Conservation (phyloP, 2,888 invertebrate species). For the Lobophora halterata region DNA sequence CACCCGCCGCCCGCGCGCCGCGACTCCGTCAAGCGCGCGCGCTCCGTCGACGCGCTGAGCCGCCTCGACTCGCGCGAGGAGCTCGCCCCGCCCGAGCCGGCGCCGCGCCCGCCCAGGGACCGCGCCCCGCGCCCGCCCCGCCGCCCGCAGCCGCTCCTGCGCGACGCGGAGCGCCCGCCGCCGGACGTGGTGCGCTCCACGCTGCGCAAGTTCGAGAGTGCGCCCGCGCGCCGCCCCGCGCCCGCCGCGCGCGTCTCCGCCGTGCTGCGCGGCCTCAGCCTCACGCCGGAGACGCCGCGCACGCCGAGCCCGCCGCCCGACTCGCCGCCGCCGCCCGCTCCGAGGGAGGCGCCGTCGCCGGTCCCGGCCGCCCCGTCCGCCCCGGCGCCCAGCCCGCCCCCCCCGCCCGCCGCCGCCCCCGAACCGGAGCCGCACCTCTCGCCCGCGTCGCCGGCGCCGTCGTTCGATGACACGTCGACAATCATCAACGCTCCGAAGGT, state of each 20-base stretch:
- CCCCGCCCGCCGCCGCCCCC: slow-evolving; percentile 17
- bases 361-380: slow-evolving; percentile 26
- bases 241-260: slow-evolving; percentile 74
- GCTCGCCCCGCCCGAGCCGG: slow-evolving; percentile 82
- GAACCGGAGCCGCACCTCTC: slow-evolving; percentile 39
- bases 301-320: slow-evolving; percentile 58
- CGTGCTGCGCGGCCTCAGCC: slow-evolving; percentile 58
- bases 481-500: slow-evolving; percentile 21
- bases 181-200: slow-evolving; percentile 94
- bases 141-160: slow-evolving; percentile 72
- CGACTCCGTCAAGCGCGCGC: slow-evolving; percentile 89
- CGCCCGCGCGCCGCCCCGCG: slow-evolving; percentile 78
- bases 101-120: slow-evolving; percentile 60
- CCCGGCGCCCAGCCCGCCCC: slow-evolving; percentile 63
- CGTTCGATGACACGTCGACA: slow-evolving; percentile 44
- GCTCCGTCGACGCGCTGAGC: slow-evolving; percentile 91
- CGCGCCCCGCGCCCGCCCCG: slow-evolving; percentile 73
- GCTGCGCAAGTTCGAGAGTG: slow-evolving; percentile 90
- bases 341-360: slow-evolving; percentile 82
- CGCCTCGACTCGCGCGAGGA: slow-evolving; percentile 82
- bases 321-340: slow-evolving; percentile 74
- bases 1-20: slow-evolving; percentile 60
- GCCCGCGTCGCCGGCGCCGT: slow-evolving; percentile 37
- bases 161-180: slow-evolving; percentile 85
- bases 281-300: slow-evolving; percentile 50